Conservation (phyloP, 2,888 invertebrate genomes). For the Antitype chi region DNA sequence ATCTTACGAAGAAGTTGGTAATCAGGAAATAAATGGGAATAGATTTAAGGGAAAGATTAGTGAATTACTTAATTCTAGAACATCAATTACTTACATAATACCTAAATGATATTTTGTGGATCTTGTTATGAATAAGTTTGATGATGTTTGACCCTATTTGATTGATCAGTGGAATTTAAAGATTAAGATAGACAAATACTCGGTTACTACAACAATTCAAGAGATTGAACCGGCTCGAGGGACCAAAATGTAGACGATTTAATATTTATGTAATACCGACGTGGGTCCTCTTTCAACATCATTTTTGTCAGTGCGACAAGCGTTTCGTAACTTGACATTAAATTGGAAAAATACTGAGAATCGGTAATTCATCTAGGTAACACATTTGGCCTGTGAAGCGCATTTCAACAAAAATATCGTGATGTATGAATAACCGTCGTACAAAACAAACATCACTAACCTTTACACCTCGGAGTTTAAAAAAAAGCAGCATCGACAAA, state of each 20-base stretch:
- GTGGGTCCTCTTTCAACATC: neutral
- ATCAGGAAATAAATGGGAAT: neutral
- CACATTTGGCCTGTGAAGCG: constrained; percentile 41
- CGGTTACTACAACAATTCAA: neutral
- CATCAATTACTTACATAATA: neutral
- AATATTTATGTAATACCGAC: neutral
- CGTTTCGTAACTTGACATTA: constrained; percentile 35
- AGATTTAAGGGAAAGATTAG: neutral
- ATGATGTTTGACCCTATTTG: neutral
- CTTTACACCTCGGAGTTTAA: constrained; percentile 73
- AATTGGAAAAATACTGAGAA: constrained; percentile 28
- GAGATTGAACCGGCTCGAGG: neutral
- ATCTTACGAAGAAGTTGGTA: neutral
- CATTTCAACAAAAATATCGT: constrained; percentile 63
- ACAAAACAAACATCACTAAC: constrained; percentile 75
- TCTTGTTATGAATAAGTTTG: neutral
- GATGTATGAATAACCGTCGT: constrained; percentile 68
- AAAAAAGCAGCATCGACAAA: constrained; percentile 76
- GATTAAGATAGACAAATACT: neutral
- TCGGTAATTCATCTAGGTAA: constrained; percentile 39
- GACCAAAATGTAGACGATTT: neutral
- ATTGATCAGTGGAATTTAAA: neutral
- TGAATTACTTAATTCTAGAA: neutral
- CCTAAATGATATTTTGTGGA: neutral
- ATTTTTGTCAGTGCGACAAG: neutral